A percentile compares a stretch with the other conserved stretches of the same genome.
Evolutionary conservation across 2,797 vertebrate species (phyloP).

Genomic region (Macroramphosus scolopax): DNA sequence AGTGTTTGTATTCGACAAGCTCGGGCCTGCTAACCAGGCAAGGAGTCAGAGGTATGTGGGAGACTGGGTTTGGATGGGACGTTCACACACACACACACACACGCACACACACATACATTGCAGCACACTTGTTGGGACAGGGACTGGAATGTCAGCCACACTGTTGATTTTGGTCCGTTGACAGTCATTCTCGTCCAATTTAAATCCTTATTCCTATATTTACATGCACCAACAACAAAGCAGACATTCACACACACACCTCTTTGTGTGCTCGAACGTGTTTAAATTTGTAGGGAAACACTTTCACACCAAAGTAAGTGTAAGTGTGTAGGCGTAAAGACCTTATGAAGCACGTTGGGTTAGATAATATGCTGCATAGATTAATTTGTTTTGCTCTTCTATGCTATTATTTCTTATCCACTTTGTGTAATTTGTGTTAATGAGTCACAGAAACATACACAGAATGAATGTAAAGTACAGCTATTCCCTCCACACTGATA

Average conservation of each 20-base stretch:
- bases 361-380: no score
- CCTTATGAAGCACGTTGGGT: no score
- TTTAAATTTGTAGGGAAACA: not conserved
- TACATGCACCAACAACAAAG: slow-evolving; percentile 20
- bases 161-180: slow-evolving; percentile 52
- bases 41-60: slow-evolving; percentile 64
- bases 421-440: no score
- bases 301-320: no score
- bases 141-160: slow-evolving; percentile 69
- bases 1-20: slow-evolving; percentile 61
- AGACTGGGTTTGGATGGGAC: slow-evolving; percentile 43
- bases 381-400: no score
- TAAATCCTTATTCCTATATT: slow-evolving; percentile 48
- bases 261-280: not conserved
- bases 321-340: no score
- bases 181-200: slow-evolving; percentile 50
- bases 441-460: no score
- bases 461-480: no score
- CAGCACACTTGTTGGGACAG: slow-evolving; percentile 68
- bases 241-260: slow-evolving; percentile 10
- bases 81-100: slow-evolving; percentile 41
- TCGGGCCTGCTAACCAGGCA: slow-evolving; percentile 58
- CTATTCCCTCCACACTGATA: no score
- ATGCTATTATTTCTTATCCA: no score
- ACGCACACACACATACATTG: slow-evolving; percentile 21